Conservation (phyloP, 2,113 vertebrate genomes). For the Sorex fumeus region DNA sequence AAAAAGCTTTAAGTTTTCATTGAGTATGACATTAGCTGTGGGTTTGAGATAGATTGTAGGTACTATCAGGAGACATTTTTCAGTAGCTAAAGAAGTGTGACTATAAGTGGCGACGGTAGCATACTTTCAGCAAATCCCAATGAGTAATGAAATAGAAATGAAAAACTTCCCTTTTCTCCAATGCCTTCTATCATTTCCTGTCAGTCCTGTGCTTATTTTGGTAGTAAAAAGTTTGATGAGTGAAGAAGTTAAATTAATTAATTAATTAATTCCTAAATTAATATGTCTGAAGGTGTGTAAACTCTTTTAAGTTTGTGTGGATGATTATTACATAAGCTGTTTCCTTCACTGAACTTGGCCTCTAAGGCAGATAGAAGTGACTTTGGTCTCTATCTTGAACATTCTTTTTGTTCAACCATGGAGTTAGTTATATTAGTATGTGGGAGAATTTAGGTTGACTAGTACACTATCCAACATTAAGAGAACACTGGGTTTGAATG, state of each 20-base stretch:
- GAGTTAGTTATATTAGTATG: too few relatives aligned
- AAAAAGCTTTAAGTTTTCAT: too few relatives aligned
- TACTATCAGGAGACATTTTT: neutral
- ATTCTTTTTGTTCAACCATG: neutral
- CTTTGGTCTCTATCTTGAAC: neutral
- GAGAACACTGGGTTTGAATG: neutral
- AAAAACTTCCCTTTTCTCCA: neutral
- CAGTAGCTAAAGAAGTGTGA: neutral
- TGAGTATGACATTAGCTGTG: too few relatives aligned
- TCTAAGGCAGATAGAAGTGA: neutral
- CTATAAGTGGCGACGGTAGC: neutral
- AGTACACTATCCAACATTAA: neutral
- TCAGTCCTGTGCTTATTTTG: neutral
- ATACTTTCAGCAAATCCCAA: neutral
- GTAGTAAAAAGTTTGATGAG: conserved; percentile 2
- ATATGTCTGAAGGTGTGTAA: neutral
- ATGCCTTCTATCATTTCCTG: neutral
- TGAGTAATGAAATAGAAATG: neutral
- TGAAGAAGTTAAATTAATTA: neutral
- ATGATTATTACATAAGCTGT: neutral
- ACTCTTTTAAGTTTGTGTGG: too few relatives aligned
- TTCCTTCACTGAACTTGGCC: neutral
- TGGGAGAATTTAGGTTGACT: neutral
- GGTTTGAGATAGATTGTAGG: too few relatives aligned
- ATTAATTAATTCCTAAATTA: neutral